Base-by-base conservation (phyloP, 2,113 vertebrate species). In the Pithys albifrons region DNA sequence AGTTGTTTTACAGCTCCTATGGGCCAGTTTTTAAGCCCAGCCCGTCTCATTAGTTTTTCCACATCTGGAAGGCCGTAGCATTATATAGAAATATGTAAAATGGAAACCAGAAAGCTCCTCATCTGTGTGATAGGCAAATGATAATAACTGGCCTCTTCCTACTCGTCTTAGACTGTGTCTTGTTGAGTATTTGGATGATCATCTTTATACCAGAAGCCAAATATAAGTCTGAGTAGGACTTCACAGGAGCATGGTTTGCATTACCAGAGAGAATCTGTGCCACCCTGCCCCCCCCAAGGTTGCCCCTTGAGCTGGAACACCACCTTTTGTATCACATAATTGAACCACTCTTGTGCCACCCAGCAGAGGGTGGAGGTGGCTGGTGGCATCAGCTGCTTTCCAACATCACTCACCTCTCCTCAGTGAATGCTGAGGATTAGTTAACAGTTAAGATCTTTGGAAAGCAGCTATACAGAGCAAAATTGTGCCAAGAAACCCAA, bases 361-460 rank as follows among this genome's bases (percentile, higher is more conserved):
- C 71, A 19, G 48, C 54, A 92, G 59, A 75, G 37, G 17, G 39
- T 1, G 5, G 62, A 19, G 14, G 52, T 45, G 76, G 11, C 33
- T 82, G 43, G n/a, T 62, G 51, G 45, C 16, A 65, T 33, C 45
- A 14, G n/a, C 51, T 70, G 51, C 51, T 70, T 58, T 39, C 18
- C 41, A 55, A 3, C 45, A 49, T 58, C 41, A 15, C 24, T 88
- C 15, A 12, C 31, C 9, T 59, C 24, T 80, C 57, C n/a, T 64
- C 20, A 0, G 0, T 33, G 37, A 78, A 19, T 24, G 24, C n/a
- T 61, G 61, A 78, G 52, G 24, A 24, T 55, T 73, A 74, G 9
- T 31, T 82, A 59, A 19, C 8, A 2, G 33, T 62, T 49, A 48
- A 75, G 39, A 35, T 75, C 13, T 48, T 57, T 64, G 52, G 48